Conservation (phyloP, 1,140 invertebrate genomes). For the Brachionus paranguensis region DNA sequence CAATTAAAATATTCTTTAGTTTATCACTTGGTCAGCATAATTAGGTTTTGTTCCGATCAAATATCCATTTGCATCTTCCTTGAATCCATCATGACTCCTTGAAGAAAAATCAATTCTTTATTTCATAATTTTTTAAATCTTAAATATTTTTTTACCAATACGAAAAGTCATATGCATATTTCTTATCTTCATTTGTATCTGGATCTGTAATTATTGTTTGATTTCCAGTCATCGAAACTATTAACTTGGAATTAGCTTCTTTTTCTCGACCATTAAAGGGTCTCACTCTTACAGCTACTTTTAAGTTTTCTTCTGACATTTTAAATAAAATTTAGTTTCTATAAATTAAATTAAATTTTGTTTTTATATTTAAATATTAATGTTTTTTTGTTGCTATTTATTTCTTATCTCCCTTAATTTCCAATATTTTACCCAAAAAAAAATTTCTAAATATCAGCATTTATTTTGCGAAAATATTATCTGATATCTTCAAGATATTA, state of each 20-base stretch:
- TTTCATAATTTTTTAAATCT: background rate
- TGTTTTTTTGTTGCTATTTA: background rate
- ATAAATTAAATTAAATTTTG: too few relatives aligned
- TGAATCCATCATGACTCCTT: conserved; percentile 60
- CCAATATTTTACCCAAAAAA: too few relatives aligned
- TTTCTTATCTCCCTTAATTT: background rate
- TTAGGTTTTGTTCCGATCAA: conserved; percentile 50
- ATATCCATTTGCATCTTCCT: conserved; percentile 57
- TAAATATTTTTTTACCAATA: conserved; percentile 56
- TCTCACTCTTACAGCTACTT: conserved; percentile 62
- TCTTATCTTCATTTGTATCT: conserved; percentile 51
- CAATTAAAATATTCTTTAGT: conserved; percentile 46
- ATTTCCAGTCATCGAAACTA: conserved; percentile 60
- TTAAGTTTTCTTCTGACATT: conserved; percentile 57
- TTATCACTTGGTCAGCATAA: conserved; percentile 55
- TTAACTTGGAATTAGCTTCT: conserved; percentile 57
- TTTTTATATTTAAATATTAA: background rate
- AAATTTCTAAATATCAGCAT: too few relatives aligned
- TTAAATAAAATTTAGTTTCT: background rate
- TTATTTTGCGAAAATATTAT: too few relatives aligned
- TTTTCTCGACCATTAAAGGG: conserved; percentile 62
- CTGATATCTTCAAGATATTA: too few relatives aligned
- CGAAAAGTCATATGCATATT: conserved; percentile 61
- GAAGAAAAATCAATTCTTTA: background rate
- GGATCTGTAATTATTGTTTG: conserved; percentile 59